Percentiles rank a stretch among this genome's conserved stretches.
Conservation (phyloP, 2,113 vertebrate genomes). For the Epinephelus moara region DNA sequence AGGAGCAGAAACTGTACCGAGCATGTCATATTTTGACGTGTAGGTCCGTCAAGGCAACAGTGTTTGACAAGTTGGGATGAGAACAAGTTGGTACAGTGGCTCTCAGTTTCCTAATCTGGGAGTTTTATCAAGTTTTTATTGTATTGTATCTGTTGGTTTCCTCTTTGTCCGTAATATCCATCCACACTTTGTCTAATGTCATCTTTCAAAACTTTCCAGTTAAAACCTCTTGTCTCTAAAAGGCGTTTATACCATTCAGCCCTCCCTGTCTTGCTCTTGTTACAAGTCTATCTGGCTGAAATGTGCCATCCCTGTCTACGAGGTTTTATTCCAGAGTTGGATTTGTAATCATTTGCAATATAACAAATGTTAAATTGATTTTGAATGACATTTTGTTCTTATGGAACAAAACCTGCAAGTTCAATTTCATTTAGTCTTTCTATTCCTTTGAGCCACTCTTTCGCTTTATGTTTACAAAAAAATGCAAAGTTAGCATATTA, state of each 20-base stretch:
- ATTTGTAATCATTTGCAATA: slow-evolving; percentile 3
- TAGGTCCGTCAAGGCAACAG: too few species aligned
- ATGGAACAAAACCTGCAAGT: neutral
- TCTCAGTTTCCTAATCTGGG: too few species aligned
- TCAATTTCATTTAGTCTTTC: neutral
- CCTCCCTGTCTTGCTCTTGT: neutral
- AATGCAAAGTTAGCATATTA: slow-evolving; percentile 31
- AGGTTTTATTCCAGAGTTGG: neutral
- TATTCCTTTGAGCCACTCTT: neutral
- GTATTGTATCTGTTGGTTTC: neutral
- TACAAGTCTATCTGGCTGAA: neutral
- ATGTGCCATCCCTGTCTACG: neutral
- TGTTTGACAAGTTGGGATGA: too few species aligned
- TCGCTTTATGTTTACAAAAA: slow-evolving; percentile 4
- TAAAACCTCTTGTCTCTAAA: neutral
- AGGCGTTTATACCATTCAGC: neutral
- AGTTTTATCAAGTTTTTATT: too few species aligned
- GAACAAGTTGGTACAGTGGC: too few species aligned
- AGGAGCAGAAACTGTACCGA: too few species aligned
- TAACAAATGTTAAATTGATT: neutral
- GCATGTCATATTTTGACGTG: too few species aligned
- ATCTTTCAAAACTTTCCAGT: neutral
- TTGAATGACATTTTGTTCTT: neutral
- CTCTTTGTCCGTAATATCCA: too few species aligned
- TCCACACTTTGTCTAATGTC: neutral